phyloP scores from a whole-genome alignment of 1,140 invertebrate species.

The Nasonia giraulti region DNA sequence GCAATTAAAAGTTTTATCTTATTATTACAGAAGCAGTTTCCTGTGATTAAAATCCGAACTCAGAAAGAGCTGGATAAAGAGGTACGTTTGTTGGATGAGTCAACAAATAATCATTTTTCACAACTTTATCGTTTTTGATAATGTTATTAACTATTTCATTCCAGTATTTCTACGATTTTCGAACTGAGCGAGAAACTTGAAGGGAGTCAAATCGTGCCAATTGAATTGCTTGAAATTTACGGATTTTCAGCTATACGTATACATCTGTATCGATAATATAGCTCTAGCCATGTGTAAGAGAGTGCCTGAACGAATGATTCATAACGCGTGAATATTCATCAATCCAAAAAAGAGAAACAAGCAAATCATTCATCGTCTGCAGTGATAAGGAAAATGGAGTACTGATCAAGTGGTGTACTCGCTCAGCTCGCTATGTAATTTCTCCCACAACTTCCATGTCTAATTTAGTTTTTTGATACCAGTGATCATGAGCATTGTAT shows the following conservation, averaged over 20 bases:
- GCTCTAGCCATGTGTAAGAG: slow-evolving; percentile 68
- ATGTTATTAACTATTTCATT: slow-evolving; percentile 49
- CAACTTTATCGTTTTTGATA: background rate
- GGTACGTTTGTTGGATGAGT: slow-evolving; percentile 55
- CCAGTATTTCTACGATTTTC: slow-evolving; percentile 73
- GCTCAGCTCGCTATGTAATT: slow-evolving; percentile 55
- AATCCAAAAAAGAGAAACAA: slow-evolving; percentile 50
- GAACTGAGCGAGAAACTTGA: slow-evolving; percentile 72
- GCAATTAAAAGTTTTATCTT: slow-evolving; percentile 22
- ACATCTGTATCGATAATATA: slow-evolving; percentile 63
- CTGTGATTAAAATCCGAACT: slow-evolving; percentile 69
- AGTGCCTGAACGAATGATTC: slow-evolving; percentile 72
- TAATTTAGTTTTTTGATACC: slow-evolving; percentile 66
- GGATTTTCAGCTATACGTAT: slow-evolving; percentile 57
- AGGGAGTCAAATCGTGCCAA: slow-evolving; percentile 62
- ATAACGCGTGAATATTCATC: slow-evolving; percentile 54
- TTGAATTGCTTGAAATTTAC: slow-evolving; percentile 61
- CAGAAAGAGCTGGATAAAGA: slow-evolving; percentile 71
- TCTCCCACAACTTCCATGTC: slow-evolving; percentile 57
- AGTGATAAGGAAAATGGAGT: slow-evolving; percentile 50
- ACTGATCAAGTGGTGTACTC: slow-evolving; percentile 55
- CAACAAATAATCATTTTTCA: background rate
- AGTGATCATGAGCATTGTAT: slow-evolving; percentile 65
- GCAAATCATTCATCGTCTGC: slow-evolving; percentile 52
- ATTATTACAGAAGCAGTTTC: slow-evolving; percentile 65